These are phyloP conservation scores for Aspidoscelis tigris DNA, from an alignment of 2,113 vertebrate genomes.

Conservation along the genomic window DNA sequence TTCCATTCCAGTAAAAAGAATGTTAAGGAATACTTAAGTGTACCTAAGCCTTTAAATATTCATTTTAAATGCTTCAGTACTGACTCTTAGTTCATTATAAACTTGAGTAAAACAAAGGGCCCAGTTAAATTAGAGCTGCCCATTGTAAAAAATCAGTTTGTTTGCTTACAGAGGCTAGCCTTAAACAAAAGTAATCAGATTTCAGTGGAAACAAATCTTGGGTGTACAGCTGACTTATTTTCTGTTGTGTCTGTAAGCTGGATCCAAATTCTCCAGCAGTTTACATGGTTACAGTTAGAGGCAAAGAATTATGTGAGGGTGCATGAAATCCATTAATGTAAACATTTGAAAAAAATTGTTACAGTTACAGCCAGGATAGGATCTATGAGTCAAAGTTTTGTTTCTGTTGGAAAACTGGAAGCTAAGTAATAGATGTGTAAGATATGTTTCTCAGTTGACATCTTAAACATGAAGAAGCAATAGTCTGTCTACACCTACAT, in stretches of 20 bases:
- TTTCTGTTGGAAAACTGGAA: not conserved
- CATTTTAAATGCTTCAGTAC: accelerated
- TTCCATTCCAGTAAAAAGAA: accelerated
- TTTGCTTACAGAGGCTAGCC: not conserved
- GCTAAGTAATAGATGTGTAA: not conserved
- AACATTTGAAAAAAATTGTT: not conserved
- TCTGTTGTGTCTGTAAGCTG: accelerated
- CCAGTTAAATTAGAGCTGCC: not conserved
- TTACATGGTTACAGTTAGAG: accelerated
- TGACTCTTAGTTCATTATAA: not conserved
- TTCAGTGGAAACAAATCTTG: not conserved
- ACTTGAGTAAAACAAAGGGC: not conserved
- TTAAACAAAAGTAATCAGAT: not conserved
- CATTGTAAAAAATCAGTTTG: not conserved
- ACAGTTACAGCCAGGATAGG: not conserved
- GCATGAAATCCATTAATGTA: accelerated
- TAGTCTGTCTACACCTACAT: not conserved
- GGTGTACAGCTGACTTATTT: not conserved
- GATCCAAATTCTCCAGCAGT: accelerated
- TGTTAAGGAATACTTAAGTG: accelerated
- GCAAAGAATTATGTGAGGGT: not conserved
- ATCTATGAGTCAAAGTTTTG: not conserved
- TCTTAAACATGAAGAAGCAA: not conserved
- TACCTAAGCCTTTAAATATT: accelerated
- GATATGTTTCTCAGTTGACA: not conserved